Evolutionary conservation across 2,113 vertebrate species (phyloP), one percentile per base, ranked within the genome.

Genomic region (Lepus europaeus): DNA sequence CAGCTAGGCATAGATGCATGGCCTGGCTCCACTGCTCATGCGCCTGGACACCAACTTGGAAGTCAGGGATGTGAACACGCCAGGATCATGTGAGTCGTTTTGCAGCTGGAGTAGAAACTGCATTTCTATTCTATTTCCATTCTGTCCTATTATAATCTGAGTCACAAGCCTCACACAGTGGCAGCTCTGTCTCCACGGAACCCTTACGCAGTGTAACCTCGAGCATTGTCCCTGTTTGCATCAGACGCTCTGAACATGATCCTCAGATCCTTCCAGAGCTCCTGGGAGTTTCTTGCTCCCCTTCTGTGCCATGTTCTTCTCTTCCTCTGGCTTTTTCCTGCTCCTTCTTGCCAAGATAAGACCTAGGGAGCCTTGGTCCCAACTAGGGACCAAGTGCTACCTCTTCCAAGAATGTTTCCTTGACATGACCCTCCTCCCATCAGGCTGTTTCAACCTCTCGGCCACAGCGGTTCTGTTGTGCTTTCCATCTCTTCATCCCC

Each of bases 201-300:
- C 29, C 45, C 7, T 9, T 17, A 5, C 14, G n/a, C 6, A 4
- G 25, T 45, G 23, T 14, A 12, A 0, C 14, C 7, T 29, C 27
- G n/a, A 36, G 14, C 12, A 4, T 11, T 6, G 10, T n/a, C 39
- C 53, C 51, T 87, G 53, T 64, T 76, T 76, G n/a, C 13, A 22
- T 12, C 56, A 59, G 4, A 9, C 5, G 39, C 36, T 23, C 56
- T 3, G 14, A 17, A 22, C 16, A 0, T 9, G 27, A 16, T 9
- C 29, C 59, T 72, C 85, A n/a, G 61, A 12, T 31, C 45, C 70
- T 68, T 59, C 33, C 23, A 70, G 82, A 56, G 59, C 36, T 80
- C 59, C 77, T 53, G 20, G 23, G 53, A 63, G 56, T 4, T 49
- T 36, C 66, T 61, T 45, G 19, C 69, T 39, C 10, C 59, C 36